A percentile compares a stretch with the other conserved stretches of the same genome.
These are phyloP conservation scores for Leucania comma DNA, from an alignment of 2,888 invertebrate species.

Conservation along the genomic window DNA sequence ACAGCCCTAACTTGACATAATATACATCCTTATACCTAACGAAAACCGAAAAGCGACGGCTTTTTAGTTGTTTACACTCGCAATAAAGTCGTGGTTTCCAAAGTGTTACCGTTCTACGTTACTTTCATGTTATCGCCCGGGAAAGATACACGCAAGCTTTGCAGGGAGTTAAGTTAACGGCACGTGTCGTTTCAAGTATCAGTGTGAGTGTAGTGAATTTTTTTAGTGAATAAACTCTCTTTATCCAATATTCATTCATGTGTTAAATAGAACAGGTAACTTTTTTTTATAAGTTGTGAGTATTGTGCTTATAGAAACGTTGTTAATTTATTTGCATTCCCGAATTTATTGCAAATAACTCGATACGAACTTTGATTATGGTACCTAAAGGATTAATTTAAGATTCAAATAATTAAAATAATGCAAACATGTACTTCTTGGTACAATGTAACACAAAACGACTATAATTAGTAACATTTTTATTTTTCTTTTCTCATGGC, in stretches of 20 bases:
- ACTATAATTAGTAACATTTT: no score
- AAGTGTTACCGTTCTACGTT: constrained; percentile 47
- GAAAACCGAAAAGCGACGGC: constrained; percentile 4
- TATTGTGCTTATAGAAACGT: no score
- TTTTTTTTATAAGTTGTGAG: neutral
- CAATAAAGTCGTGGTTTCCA: constrained; percentile 30
- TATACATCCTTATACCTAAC: neutral
- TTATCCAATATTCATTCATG: neutral
- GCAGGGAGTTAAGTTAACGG: neutral
- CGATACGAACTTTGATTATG: no score
- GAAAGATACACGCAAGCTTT: constrained; percentile 55
- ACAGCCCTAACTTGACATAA: neutral
- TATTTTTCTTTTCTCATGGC: no score
- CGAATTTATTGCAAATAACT: no score
- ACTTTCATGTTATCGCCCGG: constrained; percentile 53
- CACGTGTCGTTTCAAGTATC: neutral
- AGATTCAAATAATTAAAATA: no score
- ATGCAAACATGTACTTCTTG: no score
- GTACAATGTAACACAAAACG: no score
- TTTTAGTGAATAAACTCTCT: neutral
- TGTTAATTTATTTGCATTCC: no score
- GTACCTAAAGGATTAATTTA: no score
- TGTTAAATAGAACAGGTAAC: neutral
- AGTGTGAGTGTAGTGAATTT: constrained; percentile 12
- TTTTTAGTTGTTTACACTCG: constrained; percentile 13